Base-by-base conservation (phyloP, 2,113 vertebrate genomes). In the Phasianus colchicus region DNA sequence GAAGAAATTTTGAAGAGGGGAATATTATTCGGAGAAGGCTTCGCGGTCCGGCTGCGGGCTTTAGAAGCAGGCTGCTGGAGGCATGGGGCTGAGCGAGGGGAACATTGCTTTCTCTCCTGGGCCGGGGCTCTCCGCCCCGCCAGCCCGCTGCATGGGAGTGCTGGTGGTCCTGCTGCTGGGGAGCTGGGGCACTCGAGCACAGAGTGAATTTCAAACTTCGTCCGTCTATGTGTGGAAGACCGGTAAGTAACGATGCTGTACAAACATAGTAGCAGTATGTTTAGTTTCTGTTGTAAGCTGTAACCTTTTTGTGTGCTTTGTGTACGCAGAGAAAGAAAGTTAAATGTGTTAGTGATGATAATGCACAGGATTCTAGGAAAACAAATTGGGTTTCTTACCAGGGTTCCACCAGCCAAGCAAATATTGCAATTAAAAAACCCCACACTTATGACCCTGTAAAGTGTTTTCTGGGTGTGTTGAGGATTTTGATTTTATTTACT, bases 141-240 rank as follows among this genome's bases (percentile, higher is more conserved):
- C 67, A 64, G 76, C 80, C 90, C 48, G 4, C 30, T 89, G 97
- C 83, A 86, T 97, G 95, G 97, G 97, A 97, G 97, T 97, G 72
- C 96, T 98, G 54, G 55, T 98, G 92, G 96, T 98, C 74, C 97
- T 99, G 94, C 91, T 98, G 92, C 97, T 97, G 89, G 97, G 95
- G 60, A 95, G 95, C 97, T 83, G 96, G 97, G 96, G 92, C 78
- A 95, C 97, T 83, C 76, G 58, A 21, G 95, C 98, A 20, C 99
- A 98, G 74, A 98, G 98, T 83, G 97, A 98, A 95, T 98, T 98
- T 10, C 98, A 98, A 92, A 98, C 98, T 93, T 98, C 98, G 45
- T 98, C 98, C 1, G 97, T 99, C 64, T 99, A 99, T 98, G 97
- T 99, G 96, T 99, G 99, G 99, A 99, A 99, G 98, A 99, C 99